phyloP scores from a whole-genome alignment of 2,888 invertebrate species.

The Diachrysia chrysitis region DNA sequence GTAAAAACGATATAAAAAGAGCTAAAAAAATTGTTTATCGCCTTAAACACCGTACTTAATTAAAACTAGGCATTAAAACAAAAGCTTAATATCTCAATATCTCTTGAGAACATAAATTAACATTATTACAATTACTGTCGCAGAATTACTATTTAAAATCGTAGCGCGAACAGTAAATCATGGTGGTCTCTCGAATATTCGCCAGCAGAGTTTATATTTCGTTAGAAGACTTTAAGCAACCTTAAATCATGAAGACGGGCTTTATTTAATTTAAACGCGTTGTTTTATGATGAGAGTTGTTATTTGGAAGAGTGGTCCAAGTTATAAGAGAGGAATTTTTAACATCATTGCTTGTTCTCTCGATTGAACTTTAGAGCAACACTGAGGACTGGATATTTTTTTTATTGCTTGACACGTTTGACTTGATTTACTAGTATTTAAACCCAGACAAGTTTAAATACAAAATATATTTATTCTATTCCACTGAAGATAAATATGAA shows the following conservation, averaged over 20 bases:
- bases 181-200: conserved; percentile 31
- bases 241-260: conserved; percentile 68
- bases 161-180: conserved; percentile 43
- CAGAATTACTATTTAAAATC: conserved; percentile 43
- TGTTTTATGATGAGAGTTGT: conserved; percentile 60
- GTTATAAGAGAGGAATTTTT: background rate
- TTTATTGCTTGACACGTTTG: too few species aligned
- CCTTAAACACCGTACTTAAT: background rate
- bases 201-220: conserved; percentile 57
- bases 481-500: too few species aligned
- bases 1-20: too few species aligned
- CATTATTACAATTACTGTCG: conserved; percentile 42
- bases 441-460: too few species aligned
- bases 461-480: too few species aligned
- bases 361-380: too few species aligned
- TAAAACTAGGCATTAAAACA: background rate
- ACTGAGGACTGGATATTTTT: too few species aligned
- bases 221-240: conserved; percentile 50
- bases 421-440: too few species aligned
- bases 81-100: background rate
- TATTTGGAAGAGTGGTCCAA: conserved; percentile 26
- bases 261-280: conserved; percentile 70
- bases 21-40: too few species aligned
- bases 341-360: background rate
- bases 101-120: conserved; percentile 33